Conservation (phyloP, 2,888 invertebrate species). For the Brenthis hecate region DNA sequence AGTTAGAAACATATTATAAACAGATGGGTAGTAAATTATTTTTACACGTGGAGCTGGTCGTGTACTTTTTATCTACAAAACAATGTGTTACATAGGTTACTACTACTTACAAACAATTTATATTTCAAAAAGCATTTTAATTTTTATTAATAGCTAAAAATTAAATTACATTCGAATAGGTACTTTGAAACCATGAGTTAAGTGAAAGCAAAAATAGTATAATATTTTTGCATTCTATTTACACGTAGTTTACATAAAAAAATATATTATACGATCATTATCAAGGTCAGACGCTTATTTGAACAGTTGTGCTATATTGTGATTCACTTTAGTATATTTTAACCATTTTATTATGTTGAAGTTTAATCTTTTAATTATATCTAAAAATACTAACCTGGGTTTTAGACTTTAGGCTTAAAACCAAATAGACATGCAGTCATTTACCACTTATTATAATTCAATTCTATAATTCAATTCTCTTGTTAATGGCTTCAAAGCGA, state of each 20-base stretch:
- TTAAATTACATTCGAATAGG: too few relatives aligned
- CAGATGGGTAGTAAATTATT: background rate
- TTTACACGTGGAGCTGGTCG: slow-evolving; percentile 9
- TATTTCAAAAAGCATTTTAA: too few relatives aligned
- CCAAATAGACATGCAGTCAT: too few relatives aligned
- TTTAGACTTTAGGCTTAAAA: too few relatives aligned
- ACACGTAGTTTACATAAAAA: background rate
- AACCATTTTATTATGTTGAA: background rate
- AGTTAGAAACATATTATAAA: background rate
- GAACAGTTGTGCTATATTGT: slow-evolving; percentile 15
- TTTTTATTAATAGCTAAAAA: too few relatives aligned
- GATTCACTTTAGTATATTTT: background rate
- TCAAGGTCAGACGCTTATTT: slow-evolving; percentile 20
- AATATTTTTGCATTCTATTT: background rate
- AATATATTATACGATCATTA: background rate
- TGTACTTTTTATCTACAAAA: slow-evolving; percentile 11
- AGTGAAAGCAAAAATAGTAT: background rate
- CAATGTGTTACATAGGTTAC: background rate
- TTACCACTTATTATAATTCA: too few relatives aligned
- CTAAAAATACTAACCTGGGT: background rate
- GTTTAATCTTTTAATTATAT: background rate
- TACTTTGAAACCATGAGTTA: too few relatives aligned
- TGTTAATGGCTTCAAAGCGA: too few relatives aligned
- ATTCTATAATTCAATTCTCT: too few relatives aligned
- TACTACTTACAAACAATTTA: too few relatives aligned